Evolutionary conservation across 1,140 invertebrate genomes (phyloP).

Genomic region (Pararge aegeria): DNA sequence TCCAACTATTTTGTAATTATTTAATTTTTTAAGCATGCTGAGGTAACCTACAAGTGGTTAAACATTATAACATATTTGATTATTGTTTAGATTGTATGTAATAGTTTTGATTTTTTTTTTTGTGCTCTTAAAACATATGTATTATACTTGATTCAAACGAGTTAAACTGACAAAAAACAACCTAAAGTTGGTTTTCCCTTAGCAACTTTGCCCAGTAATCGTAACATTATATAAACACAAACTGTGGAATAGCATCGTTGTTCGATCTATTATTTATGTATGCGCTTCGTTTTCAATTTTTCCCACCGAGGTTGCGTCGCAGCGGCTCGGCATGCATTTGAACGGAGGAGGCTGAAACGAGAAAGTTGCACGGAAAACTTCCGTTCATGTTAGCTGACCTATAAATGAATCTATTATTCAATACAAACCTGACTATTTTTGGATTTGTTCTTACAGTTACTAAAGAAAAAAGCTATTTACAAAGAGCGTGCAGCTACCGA

Average conservation of each 20-base stretch:
- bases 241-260: not conserved
- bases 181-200: too few relatives aligned
- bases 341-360: not conserved
- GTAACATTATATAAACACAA: not conserved
- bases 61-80: too few relatives aligned
- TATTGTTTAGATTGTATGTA: too few relatives aligned
- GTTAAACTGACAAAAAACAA: too few relatives aligned
- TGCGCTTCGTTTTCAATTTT: conserved; percentile 4
- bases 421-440: not conserved
- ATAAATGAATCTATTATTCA: not conserved
- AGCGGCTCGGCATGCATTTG: not conserved
- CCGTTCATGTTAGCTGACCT: not conserved
- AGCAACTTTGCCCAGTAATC: not conserved
- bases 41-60: too few relatives aligned
- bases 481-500: not conserved
- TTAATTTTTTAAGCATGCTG: too few relatives aligned
- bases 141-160: too few relatives aligned
- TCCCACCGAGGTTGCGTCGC: conserved; percentile 1
- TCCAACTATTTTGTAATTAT: too few relatives aligned
- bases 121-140: too few relatives aligned
- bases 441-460: not conserved
- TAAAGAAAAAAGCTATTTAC: not conserved
- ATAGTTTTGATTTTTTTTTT: too few relatives aligned
- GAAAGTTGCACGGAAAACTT: conserved; percentile 5
- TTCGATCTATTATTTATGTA: not conserved